phyloP scores from a whole-genome alignment of 2,888 invertebrate genomes.

The Heliconius sara region DNA sequence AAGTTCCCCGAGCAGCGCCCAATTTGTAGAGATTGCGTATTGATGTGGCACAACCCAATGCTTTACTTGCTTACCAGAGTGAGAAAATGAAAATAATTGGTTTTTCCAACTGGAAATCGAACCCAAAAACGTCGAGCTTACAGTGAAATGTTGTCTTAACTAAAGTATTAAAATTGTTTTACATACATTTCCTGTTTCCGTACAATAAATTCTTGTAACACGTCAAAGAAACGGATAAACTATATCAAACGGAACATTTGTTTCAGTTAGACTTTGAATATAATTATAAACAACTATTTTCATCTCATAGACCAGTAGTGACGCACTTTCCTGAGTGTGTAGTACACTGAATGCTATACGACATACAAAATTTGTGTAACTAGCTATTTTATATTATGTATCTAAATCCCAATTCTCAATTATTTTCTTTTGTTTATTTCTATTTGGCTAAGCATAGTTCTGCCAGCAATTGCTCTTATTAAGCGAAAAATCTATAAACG shows the following conservation, averaged over 20 bases:
- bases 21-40: neutral
- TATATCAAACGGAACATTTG: constrained; percentile 43
- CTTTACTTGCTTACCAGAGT: neutral
- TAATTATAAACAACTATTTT: constrained; percentile 52
- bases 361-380: neutral
- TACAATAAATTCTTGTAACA: constrained; percentile 13
- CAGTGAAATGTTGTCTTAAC: neutral
- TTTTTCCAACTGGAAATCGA: neutral
- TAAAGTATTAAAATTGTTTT: neutral
- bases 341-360: constrained; percentile 25
- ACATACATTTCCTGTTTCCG: constrained; percentile 18
- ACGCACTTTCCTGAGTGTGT: constrained; percentile 48
- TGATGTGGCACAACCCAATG: neutral
- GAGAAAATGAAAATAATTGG: neutral
- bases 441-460: too few relatives aligned
- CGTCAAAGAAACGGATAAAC: constrained; percentile 45
- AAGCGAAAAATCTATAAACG: too few relatives aligned
- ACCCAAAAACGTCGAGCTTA: neutral
- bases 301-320: constrained; percentile 51
- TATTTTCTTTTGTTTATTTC: too few relatives aligned
- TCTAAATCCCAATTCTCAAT: too few relatives aligned
- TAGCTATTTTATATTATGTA: too few relatives aligned
- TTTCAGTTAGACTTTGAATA: constrained; percentile 42
- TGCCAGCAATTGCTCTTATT: too few relatives aligned
- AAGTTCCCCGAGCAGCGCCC: too few relatives aligned